A percentile compares a stretch with the other conserved stretches of the same genome.
These are phyloP conservation scores for Cerastis rubricosa DNA, from an alignment of 2,888 invertebrate genomes.

Conservation along the genomic window DNA sequence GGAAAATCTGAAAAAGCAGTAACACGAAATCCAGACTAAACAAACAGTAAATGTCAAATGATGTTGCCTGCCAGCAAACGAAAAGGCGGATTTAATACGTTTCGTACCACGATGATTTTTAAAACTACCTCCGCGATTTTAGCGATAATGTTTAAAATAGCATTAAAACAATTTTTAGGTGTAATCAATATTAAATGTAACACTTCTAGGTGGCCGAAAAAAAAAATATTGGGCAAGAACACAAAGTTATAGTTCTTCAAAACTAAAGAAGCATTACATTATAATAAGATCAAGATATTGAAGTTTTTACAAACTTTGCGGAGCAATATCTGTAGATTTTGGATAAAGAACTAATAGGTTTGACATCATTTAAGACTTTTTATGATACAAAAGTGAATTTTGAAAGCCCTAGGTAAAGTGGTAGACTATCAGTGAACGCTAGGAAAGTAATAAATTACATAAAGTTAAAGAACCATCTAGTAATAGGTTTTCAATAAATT, in stretches of 20 bases:
- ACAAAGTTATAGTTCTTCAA: background rate
- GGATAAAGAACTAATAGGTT: background rate
- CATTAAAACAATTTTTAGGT: no score
- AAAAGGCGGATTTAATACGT: no score
- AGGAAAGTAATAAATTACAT: background rate
- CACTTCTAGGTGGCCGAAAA: no score
- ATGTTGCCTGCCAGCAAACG: no score
- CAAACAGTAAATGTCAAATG: no score
- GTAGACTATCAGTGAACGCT: background rate
- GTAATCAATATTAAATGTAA: no score
- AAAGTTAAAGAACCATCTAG: background rate
- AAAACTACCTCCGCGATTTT: no score
- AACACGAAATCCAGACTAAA: no score
- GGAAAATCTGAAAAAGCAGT: no score
- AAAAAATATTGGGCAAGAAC: background rate
- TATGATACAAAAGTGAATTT: background rate
- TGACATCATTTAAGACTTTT: background rate
- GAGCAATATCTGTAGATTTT: background rate
- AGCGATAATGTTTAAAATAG: no score
- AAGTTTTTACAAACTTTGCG: background rate
- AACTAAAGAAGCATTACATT: background rate
- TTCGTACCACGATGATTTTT: no score
- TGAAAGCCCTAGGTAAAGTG: background rate
- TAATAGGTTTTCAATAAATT: background rate
- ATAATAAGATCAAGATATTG: no score